Conservation (phyloP, 2,113 vertebrate genomes). For the Misgurnus anguillicaudatus region DNA sequence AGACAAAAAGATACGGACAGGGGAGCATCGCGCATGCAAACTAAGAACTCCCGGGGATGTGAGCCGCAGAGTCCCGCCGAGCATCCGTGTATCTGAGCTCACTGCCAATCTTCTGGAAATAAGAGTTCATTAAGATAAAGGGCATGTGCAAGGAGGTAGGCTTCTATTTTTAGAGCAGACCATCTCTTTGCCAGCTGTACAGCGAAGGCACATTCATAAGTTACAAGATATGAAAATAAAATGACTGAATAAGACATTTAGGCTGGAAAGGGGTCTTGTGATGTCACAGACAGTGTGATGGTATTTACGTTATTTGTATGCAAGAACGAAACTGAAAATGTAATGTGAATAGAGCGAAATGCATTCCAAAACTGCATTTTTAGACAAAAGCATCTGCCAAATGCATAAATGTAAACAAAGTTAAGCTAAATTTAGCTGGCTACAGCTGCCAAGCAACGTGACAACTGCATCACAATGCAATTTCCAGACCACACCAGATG, state of each 20-base stretch:
- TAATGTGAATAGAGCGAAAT: not conserved
- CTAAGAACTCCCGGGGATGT: not conserved
- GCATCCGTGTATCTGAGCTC: conserved; percentile 4
- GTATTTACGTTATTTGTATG: too few species aligned
- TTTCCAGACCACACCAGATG: too few species aligned
- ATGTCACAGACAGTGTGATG: too few species aligned
- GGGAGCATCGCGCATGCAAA: conserved; percentile 5
- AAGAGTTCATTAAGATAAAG: conserved; percentile 15
- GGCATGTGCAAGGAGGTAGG: not conserved
- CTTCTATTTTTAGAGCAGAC: not conserved
- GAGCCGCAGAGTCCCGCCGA: not conserved
- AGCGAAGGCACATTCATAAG: not conserved
- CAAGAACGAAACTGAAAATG: not conserved
- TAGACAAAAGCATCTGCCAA: too few species aligned
- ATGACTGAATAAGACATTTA: not conserved
- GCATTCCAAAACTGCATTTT: not conserved
- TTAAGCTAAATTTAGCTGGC: too few species aligned
- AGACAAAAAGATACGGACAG: conserved; percentile 33
- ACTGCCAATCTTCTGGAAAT: conserved; percentile 10
- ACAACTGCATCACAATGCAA: too few species aligned
- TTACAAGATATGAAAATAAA: conserved; percentile 1
- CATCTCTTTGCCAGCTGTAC: conserved; percentile 6
- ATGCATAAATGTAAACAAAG: too few species aligned
- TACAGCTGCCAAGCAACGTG: too few species aligned
- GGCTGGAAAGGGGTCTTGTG: too few species aligned